Evolutionary conservation across 2,113 vertebrate species (phyloP).

Genomic region (Promerops cafer): DNA sequence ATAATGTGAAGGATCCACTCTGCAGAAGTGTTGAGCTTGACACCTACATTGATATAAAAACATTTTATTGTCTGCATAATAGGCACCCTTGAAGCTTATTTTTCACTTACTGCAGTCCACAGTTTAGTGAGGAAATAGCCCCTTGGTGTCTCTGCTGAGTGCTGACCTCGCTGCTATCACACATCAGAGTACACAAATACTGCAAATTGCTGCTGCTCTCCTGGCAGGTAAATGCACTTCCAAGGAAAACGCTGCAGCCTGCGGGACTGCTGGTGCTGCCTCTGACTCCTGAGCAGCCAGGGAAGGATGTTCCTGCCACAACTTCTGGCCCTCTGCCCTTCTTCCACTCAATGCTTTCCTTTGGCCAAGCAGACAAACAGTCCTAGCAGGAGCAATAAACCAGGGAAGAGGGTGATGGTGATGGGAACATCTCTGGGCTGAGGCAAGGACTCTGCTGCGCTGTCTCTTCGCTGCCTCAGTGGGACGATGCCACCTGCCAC

Average conservation of each 20-base stretch:
- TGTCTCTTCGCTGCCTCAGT: rapidly evolving
- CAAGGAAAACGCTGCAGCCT: not conserved
- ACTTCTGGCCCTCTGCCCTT: not conserved
- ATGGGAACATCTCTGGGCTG: not conserved
- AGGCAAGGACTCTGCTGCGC: not conserved
- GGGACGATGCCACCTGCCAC: not conserved
- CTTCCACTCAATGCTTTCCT: rapidly evolving
- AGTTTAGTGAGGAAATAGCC: not conserved
- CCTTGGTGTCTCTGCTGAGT: not conserved
- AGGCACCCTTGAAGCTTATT: not conserved
- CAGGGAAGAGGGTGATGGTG: not conserved
- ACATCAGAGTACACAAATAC: not conserved
- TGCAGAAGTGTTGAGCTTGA: not conserved
- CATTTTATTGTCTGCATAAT: slow-evolving; percentile 20
- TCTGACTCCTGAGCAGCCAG: not conserved
- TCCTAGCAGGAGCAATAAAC: not conserved
- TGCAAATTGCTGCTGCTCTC: not conserved
- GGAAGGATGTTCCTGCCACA: not conserved
- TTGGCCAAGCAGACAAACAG: not conserved
- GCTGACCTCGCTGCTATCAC: not conserved
- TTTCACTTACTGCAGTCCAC: not conserved
- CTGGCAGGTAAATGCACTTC: not conserved
- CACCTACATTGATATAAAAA: not conserved
- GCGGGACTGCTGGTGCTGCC: not conserved
- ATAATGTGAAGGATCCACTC: not conserved